Evolutionary conservation across 1,140 invertebrate genomes (phyloP).

Genomic region (Ips typographus): DNA sequence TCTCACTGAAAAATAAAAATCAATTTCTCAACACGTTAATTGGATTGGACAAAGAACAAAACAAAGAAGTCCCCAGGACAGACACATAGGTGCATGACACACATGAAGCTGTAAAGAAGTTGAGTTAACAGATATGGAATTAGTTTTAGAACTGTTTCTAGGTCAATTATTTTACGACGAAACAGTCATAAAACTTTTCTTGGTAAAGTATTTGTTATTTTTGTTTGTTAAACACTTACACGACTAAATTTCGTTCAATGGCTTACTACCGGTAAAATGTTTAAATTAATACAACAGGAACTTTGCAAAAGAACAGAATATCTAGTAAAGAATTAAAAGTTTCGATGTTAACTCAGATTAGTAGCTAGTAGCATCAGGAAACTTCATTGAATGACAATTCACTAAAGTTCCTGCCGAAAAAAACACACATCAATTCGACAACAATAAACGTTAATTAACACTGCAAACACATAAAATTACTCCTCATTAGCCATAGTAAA

Average conservation of each 20-base stretch:
- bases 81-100: not conserved
- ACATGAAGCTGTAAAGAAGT: not conserved
- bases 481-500: slow-evolving; percentile 7
- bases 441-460: slow-evolving; percentile 5
- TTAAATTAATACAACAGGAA: too few species aligned
- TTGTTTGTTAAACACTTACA: too few species aligned
- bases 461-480: not conserved
- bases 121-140: not conserved
- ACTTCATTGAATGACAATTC: not conserved
- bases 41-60: slow-evolving; percentile 1
- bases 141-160: not conserved
- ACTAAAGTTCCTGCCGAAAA: slow-evolving; percentile 11
- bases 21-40: slow-evolving; percentile 1
- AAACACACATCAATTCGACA: slow-evolving; percentile 19
- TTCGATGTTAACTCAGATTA: too few species aligned
- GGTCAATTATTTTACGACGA: not conserved
- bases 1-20: slow-evolving; percentile 25
- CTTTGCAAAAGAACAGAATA: too few species aligned
- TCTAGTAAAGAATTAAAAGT: too few species aligned
- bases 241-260: too few species aligned
- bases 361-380: not conserved
- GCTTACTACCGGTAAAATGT: too few species aligned
- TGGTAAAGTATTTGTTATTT: too few species aligned
- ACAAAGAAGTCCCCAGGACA: slow-evolving; percentile 1
- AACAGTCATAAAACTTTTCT: not conserved